Base-by-base conservation (phyloP, 2,888 invertebrate species). In the Thera obeliscata region DNA sequence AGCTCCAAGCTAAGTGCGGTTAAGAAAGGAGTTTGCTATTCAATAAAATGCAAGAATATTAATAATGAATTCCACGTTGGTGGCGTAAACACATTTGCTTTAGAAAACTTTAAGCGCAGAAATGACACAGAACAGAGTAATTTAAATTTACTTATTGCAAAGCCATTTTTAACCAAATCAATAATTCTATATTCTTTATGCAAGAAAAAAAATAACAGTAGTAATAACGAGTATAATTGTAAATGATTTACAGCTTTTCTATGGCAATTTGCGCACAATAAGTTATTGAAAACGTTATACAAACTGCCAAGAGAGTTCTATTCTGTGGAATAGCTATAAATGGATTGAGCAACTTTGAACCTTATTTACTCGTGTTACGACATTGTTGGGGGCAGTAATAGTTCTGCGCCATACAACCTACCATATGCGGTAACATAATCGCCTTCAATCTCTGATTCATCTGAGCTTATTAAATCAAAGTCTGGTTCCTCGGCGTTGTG, bases 1-100 rank as follows among this genome's bases (percentile, higher is more conserved):
- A 72, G 73, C 74, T 74, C 58, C 11, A 69, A 76, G 71, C 2
- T 46, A 65, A 75, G 69, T 57, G 62, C 67, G 68, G 67, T 76
- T 9, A 8, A 76, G 74, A 74, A 75, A 78, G 72, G 72, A 64
- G 68, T 71, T 22, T 35, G 61, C 52, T 57, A 35, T 54, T 41
- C 49, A n/a, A 43, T 56, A 12, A 43, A 57, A 43, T 35, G 12
- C 6, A 48, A n/a, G 1, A 56, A 33, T 56, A 9, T 2, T 43
- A 43, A 43, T 7, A 8, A 7, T 3, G 8, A 43, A 43, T 7
- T 43, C 43, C 7, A 43, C 6, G 43, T 43, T 43, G 6, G 9
- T 9, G 43, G n/a, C n/a, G n/a, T n/a, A 43, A 43, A 43, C 7
- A 43, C 8, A 9, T 43, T 41, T 41, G n/a, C n/a, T n/a, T n/a